Evolutionary conservation across 2,888 invertebrate genomes (phyloP).

Genomic region (Monochamus alternatus): DNA sequence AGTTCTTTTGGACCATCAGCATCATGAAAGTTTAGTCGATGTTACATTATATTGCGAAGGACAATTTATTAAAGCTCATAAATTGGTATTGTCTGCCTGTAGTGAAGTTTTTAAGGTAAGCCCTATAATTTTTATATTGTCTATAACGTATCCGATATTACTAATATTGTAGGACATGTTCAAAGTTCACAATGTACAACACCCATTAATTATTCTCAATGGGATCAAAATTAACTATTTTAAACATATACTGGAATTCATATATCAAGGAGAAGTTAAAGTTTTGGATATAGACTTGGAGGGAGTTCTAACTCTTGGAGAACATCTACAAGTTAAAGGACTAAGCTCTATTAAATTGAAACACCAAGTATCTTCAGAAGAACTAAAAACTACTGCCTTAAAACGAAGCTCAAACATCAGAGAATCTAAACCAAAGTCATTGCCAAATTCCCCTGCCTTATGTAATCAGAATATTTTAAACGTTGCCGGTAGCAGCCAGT

Average conservation of each 20-base stretch:
- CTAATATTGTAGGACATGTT: conserved; percentile 39
- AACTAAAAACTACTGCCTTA: neutral
- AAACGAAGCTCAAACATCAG: neutral
- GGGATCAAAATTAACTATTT: conserved; percentile 69
- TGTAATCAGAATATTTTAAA: neutral
- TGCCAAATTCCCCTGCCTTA: neutral
- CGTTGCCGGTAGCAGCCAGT: neutral
- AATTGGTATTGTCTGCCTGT: conserved; percentile 72
- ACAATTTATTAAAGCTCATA: conserved; percentile 71
- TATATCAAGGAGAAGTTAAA: conserved; percentile 73
- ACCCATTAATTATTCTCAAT: conserved; percentile 71
- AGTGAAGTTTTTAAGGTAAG: conserved; percentile 71
- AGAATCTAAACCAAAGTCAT: neutral
- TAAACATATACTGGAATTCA: conserved; percentile 70
- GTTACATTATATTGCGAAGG: conserved; percentile 72
- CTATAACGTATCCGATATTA: neutral
- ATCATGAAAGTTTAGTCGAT: conserved; percentile 70
- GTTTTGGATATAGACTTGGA: conserved; percentile 70
- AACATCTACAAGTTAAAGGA: conserved; percentile 71
- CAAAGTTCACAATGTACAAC: conserved; percentile 65
- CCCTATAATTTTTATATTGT: neutral
- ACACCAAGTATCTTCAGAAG: conserved; percentile 34
- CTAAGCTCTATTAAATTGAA: conserved; percentile 55
- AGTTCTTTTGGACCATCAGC: conserved; percentile 70
- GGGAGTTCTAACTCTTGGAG: conserved; percentile 69